Evolutionary conservation across 2,888 invertebrate species (phyloP).

Genomic region (Hofmannophila pseudospretella): DNA sequence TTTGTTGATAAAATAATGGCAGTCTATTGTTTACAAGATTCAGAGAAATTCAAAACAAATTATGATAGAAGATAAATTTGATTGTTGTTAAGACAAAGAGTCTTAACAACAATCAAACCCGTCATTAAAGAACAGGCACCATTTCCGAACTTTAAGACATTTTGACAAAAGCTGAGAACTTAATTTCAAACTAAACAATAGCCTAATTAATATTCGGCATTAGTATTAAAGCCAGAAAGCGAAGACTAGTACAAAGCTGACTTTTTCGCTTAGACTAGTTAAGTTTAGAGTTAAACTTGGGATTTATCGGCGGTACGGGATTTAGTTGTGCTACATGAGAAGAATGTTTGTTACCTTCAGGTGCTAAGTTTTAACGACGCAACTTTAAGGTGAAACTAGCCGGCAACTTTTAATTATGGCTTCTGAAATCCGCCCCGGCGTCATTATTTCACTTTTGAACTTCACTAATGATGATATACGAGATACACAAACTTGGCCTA

Average conservation of each 20-base stretch:
- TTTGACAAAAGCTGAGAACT: neutral
- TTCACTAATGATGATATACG: constrained; percentile 46
- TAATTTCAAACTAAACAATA: no score
- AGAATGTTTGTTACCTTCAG: constrained; percentile 62
- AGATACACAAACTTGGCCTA: neutral
- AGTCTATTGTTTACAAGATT: no score
- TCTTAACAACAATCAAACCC: no score
- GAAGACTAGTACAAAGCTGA: constrained; percentile 7
- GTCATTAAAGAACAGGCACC: no score
- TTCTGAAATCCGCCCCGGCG: constrained; percentile 42
- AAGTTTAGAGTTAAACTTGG: constrained; percentile 18
- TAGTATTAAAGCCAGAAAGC: neutral
- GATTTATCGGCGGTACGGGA: constrained; percentile 32
- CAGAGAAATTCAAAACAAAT: no score
- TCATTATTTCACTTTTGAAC: constrained; percentile 43
- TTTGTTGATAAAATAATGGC: no score
- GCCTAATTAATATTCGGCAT: no score
- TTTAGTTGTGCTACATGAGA: constrained; percentile 42
- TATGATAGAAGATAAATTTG: no score
- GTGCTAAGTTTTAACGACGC: constrained; percentile 69
- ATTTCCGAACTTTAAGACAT: constrained; percentile 8
- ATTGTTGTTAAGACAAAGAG: no score
- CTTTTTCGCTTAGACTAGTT: constrained; percentile 15
- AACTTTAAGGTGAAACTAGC: constrained; percentile 65
- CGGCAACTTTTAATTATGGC: constrained; percentile 67